Conservation (phyloP, 2,888 invertebrate genomes). For the Pterostichus niger region DNA sequence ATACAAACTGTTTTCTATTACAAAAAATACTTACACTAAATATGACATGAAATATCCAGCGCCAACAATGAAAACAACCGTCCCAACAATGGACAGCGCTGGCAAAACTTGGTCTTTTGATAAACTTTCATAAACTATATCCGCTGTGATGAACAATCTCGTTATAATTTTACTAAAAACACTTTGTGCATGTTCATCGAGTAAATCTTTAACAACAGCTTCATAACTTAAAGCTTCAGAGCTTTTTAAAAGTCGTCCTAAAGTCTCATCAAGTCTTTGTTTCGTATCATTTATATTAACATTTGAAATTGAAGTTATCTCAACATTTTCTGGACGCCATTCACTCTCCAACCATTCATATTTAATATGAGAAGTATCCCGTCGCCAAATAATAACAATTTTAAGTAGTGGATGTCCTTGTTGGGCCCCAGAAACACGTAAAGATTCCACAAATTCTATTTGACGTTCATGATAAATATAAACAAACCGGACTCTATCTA, state of each 20-base stretch:
- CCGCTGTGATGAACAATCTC: constrained; percentile 83
- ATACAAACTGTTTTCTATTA: constrained; percentile 72
- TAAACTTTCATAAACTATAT: constrained; percentile 86
- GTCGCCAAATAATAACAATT: constrained; percentile 94
- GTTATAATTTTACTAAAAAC: constrained; percentile 85
- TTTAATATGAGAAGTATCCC: constrained; percentile 90
- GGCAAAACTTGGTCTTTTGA: constrained; percentile 89
- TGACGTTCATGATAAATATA: constrained; percentile 94
- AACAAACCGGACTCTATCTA: constrained; percentile 89
- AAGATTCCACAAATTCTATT: constrained; percentile 88
- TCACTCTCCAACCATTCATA: constrained; percentile 93
- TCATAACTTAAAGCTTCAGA: constrained; percentile 89
- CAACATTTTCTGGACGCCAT: constrained; percentile 80
- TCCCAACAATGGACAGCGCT: constrained; percentile 87
- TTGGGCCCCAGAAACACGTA: constrained; percentile 77
- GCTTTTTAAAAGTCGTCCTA: constrained; percentile 85
- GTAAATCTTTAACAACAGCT: constrained; percentile 87
- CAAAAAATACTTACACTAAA: constrained; percentile 81
- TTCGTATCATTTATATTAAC: constrained; percentile 85
- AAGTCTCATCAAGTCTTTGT: constrained; percentile 84
- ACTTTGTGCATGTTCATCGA: constrained; percentile 89
- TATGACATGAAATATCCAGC: constrained; percentile 93
- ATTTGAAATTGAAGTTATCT: constrained; percentile 69
- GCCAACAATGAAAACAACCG: constrained; percentile 87
- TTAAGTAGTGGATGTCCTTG: constrained; percentile 85